These are phyloP conservation scores for Parazoanthus atlanticus DNA, from an alignment of 92 coral and sea anemone genomes.

Conservation along the genomic window DNA sequence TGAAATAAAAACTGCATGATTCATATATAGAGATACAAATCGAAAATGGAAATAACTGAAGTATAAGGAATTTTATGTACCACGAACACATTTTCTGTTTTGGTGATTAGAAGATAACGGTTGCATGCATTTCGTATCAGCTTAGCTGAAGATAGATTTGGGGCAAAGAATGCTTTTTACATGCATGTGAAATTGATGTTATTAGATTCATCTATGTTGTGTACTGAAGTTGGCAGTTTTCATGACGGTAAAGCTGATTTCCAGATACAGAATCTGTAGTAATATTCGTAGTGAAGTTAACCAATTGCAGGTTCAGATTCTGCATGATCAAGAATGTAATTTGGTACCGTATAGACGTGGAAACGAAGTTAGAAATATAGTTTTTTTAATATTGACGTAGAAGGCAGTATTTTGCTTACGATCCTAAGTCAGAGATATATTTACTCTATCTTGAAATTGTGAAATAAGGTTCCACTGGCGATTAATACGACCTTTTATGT, in stretches of 20 bases:
- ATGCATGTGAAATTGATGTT: background rate
- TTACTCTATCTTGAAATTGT: background rate
- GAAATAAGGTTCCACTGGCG: background rate
- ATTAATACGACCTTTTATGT: too few relatives aligned
- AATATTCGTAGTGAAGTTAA: too few relatives aligned
- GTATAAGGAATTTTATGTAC: background rate
- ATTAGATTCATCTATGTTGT: background rate
- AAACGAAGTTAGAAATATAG: background rate
- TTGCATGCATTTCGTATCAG: background rate
- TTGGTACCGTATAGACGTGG: background rate
- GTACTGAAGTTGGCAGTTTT: background rate
- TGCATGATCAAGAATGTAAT: background rate
- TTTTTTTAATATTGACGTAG: background rate
- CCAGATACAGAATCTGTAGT: background rate
- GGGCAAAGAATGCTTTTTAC: background rate
- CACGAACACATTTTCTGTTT: background rate
- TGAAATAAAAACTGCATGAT: too few relatives aligned
- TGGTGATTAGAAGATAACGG: background rate
- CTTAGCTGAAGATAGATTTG: background rate
- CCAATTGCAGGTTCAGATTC: background rate
- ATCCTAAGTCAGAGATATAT: background rate
- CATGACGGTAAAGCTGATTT: too few relatives aligned
- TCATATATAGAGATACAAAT: too few relatives aligned
- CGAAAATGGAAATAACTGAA: too few relatives aligned
- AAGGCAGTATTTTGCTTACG: background rate